These are phyloP conservation scores for Hemiprocne comata DNA, from an alignment of 2,113 vertebrate species.

Conservation along the genomic window DNA sequence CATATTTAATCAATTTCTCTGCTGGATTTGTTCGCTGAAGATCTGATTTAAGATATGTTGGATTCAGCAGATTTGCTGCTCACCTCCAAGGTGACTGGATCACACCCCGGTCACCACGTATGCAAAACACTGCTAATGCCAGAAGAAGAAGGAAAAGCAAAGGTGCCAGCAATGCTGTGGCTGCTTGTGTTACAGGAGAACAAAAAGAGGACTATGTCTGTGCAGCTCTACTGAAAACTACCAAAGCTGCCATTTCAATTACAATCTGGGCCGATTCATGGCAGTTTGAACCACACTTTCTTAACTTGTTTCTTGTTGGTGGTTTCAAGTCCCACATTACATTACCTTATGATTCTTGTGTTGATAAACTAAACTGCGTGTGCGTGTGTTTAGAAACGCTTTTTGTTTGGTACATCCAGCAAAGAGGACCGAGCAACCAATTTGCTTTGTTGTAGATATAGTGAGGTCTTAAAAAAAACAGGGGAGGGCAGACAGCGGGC, in stretches of 20 bases:
- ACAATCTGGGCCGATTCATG: neutral
- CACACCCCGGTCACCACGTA: neutral
- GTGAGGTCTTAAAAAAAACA: neutral
- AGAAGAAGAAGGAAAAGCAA: neutral
- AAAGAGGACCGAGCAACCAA: neutral
- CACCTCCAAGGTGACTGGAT: neutral
- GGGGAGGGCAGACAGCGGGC: neutral
- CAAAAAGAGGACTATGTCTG: neutral
- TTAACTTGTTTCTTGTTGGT: neutral
- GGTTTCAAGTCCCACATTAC: neutral
- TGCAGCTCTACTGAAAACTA: neutral
- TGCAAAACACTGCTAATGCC: neutral
- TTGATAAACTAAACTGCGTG: neutral
- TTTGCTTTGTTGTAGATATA: neutral
- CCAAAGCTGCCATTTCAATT: neutral
- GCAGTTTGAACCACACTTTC: neutral
- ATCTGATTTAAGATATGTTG: neutral
- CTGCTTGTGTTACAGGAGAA: neutral
- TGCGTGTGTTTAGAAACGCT: neutral
- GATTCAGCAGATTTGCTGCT: neutral
- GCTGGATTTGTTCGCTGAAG: fast-evolving
- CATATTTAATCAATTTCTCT: neutral
- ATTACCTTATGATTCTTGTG: neutral
- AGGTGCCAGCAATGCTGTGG: neutral
- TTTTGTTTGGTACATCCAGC: neutral